Percentiles rank a stretch among this genome's conserved stretches.
phyloP scores from a whole-genome alignment of 1,140 invertebrate species.

The Drosophila albomicans region DNA sequence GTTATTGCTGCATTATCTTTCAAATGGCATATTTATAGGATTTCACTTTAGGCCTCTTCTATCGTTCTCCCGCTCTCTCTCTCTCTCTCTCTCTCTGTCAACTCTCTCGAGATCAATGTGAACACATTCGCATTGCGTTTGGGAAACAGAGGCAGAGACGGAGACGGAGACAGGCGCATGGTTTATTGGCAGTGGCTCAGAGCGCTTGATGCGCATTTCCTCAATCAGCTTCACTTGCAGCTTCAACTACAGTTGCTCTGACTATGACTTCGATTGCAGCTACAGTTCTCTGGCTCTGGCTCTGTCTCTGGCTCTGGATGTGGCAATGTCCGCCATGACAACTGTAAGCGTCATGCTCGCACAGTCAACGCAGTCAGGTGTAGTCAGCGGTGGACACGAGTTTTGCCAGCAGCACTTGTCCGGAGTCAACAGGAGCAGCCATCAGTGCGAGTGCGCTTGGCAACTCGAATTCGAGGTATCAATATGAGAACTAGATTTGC shows the following conservation, averaged over 20 bases:
- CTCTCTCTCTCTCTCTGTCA: background rate
- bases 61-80: conserved; percentile 8
- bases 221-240: conserved; percentile 69
- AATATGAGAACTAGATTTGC: too few relatives aligned
- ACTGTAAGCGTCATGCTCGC: conserved; percentile 57
- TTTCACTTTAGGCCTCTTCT: conserved; percentile 47
- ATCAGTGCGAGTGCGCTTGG: conserved; percentile 8
- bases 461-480: background rate
- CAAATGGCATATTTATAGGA: conserved; percentile 84
- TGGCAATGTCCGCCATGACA: conserved; percentile 42
- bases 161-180: conserved; percentile 49
- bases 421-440: background rate
- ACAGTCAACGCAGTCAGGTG: conserved; percentile 29
- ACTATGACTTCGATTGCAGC: too few relatives aligned
- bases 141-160: background rate
- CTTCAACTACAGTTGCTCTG: background rate
- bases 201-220: conserved; percentile 80
- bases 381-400: background rate
- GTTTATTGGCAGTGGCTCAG: conserved; percentile 80
- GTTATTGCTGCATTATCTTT: conserved; percentile 84
- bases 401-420: background rate
- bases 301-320: too few relatives aligned
- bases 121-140: conserved; percentile 1
- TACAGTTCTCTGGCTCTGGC: too few relatives aligned
- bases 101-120: conserved; percentile 51